Evolutionary conservation across 2,797 vertebrate genomes (phyloP), one percentile per base, ranked within the genome.

Genomic region (Intellagama lesueurii): DNA sequence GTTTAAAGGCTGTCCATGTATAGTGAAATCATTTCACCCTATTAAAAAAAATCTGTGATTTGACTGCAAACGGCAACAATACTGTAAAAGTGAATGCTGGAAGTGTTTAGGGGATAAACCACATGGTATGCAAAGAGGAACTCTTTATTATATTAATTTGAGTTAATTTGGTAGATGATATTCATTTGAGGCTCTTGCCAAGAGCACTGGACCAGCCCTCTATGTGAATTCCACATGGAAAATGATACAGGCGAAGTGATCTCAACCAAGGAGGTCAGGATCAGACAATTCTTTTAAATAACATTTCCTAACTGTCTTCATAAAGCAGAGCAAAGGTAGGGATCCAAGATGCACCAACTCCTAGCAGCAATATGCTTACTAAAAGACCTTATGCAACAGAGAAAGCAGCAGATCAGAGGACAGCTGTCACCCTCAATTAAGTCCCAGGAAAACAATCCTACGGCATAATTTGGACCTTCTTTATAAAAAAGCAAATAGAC

Each of bases 11-110:
- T 64, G 26, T 11, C 28, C 5, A 79, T 32, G 64, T n/a, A n/a
- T 4, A 22, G 1, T 49, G 52, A 72, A 85, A 70, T 73, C 4
- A n/a, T 60, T 75, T 64, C 32, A 73, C 35, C n/a, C 66, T 32
- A 26, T 88, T 64, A 73, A 73, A 88, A 83, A 88, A 83, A 16
- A 78, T 60, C 82, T 72, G 12, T 44, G 7, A 30, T 60, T 72
- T 44, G 19, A 79, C 35, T 28, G 30, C 28, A 60, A 84, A 30
- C 8, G 30, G 47, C 26, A 49, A 78, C 26, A 79, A 6, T 7
- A 69, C 8, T 68, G 30, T 75, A 47, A 78, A 81, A 17, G 60
- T 0, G 0, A 87, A 81, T 12, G 11, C 44, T 26, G 12, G 30
- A 24, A 7, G 30, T 35, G n/a, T 28, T 22, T 12, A 26, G 83